Base-by-base conservation (phyloP, 2,888 invertebrate species). In the Caenorhabditis sp. region DNA sequence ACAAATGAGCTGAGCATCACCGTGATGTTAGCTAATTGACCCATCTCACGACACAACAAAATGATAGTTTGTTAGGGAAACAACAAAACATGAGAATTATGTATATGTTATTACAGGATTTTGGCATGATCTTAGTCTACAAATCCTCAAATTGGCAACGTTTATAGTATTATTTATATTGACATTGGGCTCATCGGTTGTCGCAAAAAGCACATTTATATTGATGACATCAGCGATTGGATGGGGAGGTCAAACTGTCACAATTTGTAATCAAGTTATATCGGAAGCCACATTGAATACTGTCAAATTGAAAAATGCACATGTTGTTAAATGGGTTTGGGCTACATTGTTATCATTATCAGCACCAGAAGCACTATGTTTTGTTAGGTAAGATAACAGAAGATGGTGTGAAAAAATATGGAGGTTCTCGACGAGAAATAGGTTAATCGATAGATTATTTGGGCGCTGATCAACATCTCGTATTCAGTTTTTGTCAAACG, bases 291-390 rank as follows among this genome's bases (percentile, higher is more conserved):
- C 76, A 25, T 67, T 71, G 63, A 87, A 84, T 68, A 84, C 82
- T 7, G 83, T 87, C 17, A 70, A 78, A 57, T 70, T 87, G n/a
- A 81, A 83, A 62, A 79, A 81, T 23, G 73, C 79, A 17, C 87
- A 85, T 67, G 81, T 83, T 12, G 85, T 85, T 54, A 87, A 88
- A 58, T 89, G 89, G 89, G 82, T 89, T 4, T 89, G 89, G 89
- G 88, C 88, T 3, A 80, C 88, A 36, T 84, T 88, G 67, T 68
- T 89, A 58, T 85, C 88, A 3, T 79, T 89, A 2, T 88, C 87
- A 61, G 85, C 88, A 8, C 89, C 89, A 1, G 88, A 89, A 74
- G 64, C 88, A 21, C 80, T 89, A 63, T 89, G 88, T 59, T 88
- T 88, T 79, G 76, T 82, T 49, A 63, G 80, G 63, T 71, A 25